These are phyloP conservation scores for Clarias batrachus DNA, from an alignment of 2,113 vertebrate species.

Conservation along the genomic window DNA sequence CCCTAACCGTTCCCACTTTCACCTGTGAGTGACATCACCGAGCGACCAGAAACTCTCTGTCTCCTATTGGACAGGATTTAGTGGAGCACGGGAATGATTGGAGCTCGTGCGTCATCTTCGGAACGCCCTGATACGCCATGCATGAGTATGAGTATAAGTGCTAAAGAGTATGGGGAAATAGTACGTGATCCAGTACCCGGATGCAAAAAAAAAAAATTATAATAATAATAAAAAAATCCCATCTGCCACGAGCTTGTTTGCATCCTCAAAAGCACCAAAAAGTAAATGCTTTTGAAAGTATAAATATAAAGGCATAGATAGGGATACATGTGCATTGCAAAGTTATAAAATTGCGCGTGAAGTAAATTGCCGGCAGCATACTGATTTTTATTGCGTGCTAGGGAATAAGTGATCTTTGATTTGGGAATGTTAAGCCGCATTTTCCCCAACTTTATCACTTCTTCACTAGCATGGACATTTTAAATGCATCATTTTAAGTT, in stretches of 20 bases:
- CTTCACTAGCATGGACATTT: not conserved
- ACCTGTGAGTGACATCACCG: slow-evolving; percentile 5
- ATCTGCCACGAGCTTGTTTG: slow-evolving; percentile 15
- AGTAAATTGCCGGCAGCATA: too few species aligned
- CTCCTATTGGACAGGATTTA: not conserved
- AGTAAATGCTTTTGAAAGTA: too few species aligned
- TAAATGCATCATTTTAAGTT: not conserved
- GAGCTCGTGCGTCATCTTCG: not conserved
- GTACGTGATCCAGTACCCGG: slow-evolving; percentile 5
- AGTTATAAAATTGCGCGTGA: too few species aligned
- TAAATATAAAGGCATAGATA: too few species aligned
- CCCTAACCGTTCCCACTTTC: not conserved
- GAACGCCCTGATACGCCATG: not conserved
- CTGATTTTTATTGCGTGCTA: too few species aligned
- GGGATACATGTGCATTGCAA: too few species aligned
- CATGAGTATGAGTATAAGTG: not conserved
- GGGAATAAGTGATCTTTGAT: too few species aligned
- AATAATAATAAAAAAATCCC: not conserved
- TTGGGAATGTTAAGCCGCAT: too few species aligned
- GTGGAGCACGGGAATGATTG: not conserved
- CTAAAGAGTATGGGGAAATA: not conserved
- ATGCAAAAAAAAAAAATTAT: not conserved
- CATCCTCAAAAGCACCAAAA: not conserved
- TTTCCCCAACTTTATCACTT: too few species aligned
- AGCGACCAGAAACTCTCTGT: not conserved